phyloP scores from a whole-genome alignment of 1,140 invertebrate species.

The Meteorus sp. region DNA sequence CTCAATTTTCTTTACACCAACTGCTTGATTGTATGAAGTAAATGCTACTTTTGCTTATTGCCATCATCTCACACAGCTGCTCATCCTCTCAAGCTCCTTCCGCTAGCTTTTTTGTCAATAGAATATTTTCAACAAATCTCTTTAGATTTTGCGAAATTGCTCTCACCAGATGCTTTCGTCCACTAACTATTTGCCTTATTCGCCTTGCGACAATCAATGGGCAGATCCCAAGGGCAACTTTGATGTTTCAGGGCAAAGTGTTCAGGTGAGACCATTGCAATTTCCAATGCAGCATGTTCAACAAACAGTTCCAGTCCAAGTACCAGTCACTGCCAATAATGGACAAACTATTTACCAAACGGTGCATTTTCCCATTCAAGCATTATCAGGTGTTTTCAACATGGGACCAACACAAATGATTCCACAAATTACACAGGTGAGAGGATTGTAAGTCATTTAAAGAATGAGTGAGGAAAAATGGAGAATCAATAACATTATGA shows the following conservation, averaged over 20 bases:
- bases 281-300: conserved; percentile 71
- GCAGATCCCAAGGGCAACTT: conserved; percentile 38
- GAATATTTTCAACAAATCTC: no score
- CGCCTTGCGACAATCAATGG: conserved; percentile 31
- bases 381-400: conserved; percentile 63
- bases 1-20: not conserved
- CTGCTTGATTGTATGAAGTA: no score
- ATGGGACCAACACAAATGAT: conserved; percentile 71
- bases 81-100: no score
- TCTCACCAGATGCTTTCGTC: conserved; percentile 24
- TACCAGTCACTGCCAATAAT: conserved; percentile 84
- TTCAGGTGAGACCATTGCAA: conserved; percentile 75
- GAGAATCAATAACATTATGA: conserved; percentile 20
- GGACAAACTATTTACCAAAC: conserved; percentile 94
- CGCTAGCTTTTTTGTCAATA: no score
- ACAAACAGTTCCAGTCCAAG: conserved; percentile 88
- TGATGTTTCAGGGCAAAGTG: conserved; percentile 68
- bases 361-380: conserved; percentile 85
- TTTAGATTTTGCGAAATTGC: no score
- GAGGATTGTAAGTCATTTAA: no score
- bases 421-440: conserved; percentile 71
- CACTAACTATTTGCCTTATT: conserved; percentile 29
- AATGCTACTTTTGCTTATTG: no score
- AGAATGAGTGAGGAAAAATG: no score
- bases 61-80: no score